A percentile compares a stretch with the other conserved stretches of the same genome.
Evolutionary conservation across 2,113 vertebrate species (phyloP).

Genomic region (Scartelaos histophorus): DNA sequence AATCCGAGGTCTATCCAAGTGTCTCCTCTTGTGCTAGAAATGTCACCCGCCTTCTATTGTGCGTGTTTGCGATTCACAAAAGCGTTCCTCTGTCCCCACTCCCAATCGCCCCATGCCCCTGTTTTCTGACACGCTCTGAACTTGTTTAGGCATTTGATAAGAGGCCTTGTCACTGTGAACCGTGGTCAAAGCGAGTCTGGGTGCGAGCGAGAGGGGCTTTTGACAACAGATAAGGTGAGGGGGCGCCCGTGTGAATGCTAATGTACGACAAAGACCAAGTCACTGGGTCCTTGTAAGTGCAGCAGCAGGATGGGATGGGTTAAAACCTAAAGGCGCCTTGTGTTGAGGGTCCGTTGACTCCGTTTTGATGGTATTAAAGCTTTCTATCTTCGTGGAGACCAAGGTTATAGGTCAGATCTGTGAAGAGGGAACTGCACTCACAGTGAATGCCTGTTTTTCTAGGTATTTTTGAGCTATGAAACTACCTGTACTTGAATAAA

Average conservation of each 20-base stretch:
- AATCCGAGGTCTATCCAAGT: constrained; percentile 27
- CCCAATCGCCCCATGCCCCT: constrained; percentile 1
- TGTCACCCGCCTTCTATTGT: constrained; percentile 47
- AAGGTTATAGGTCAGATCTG: too few relatives aligned
- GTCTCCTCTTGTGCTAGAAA: constrained; percentile 43
- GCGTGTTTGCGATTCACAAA: constrained; percentile 36
- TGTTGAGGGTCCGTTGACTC: too few relatives aligned
- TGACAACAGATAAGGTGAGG: constrained; percentile 59
- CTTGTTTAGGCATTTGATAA: constrained; percentile 58
- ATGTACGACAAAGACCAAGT: constrained; percentile 35
- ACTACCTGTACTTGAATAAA: too few relatives aligned
- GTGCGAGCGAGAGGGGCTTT: constrained; percentile 51
- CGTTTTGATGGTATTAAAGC: too few relatives aligned
- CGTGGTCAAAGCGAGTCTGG: constrained; percentile 38
- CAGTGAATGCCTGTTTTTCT: too few relatives aligned
- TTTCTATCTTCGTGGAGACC: too few relatives aligned
- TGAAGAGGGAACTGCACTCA: too few relatives aligned
- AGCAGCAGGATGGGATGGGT: constrained; percentile 25
- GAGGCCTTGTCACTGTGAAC: constrained; percentile 50
- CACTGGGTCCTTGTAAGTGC: constrained; percentile 45
- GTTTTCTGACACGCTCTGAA: constrained; percentile 36
- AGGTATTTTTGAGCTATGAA: too few relatives aligned
- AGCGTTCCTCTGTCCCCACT: constrained; percentile 7
- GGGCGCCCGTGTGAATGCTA: constrained; percentile 54
- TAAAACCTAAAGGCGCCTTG: background rate